phyloP scores from a whole-genome alignment of 2,888 invertebrate species.

The Antheraea assamensis region DNA sequence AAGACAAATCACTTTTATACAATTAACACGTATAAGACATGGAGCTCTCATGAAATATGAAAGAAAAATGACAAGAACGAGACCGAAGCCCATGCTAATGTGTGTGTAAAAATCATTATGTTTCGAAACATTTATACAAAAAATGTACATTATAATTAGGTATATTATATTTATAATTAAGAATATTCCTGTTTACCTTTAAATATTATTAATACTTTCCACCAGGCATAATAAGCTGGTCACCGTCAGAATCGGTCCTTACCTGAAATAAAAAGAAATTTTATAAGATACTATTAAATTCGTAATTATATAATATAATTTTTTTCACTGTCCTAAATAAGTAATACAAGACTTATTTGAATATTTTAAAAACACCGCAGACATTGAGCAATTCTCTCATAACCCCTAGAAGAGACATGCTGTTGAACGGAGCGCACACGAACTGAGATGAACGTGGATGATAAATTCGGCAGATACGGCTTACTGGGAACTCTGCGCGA shows the following conservation, averaged over 20 bases:
- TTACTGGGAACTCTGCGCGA: conserved; percentile 66
- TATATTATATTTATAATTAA: no score
- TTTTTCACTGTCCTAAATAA: not conserved
- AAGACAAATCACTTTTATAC: no score
- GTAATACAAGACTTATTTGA: not conserved
- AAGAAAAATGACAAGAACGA: no score
- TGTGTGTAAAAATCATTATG: no score
- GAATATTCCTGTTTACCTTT: no score
- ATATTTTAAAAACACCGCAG: not conserved
- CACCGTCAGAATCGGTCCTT: not conserved
- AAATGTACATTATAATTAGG: no score
- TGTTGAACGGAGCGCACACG: conserved; percentile 54
- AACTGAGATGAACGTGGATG: conserved; percentile 74
- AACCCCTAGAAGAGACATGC: conserved; percentile 47
- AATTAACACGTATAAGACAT: no score
- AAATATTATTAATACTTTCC: no score
- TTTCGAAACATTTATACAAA: no score
- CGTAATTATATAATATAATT: not conserved
- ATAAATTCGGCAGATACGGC: conserved; percentile 65
- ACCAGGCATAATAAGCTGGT: not conserved
- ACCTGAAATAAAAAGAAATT: not conserved
- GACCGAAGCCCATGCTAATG: no score
- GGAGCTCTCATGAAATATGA: no score
- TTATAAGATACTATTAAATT: not conserved
- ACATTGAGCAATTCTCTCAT: conserved; percentile 48